Base-by-base conservation (phyloP, 1,140 invertebrate species). In the Colletes latitarsis region DNA sequence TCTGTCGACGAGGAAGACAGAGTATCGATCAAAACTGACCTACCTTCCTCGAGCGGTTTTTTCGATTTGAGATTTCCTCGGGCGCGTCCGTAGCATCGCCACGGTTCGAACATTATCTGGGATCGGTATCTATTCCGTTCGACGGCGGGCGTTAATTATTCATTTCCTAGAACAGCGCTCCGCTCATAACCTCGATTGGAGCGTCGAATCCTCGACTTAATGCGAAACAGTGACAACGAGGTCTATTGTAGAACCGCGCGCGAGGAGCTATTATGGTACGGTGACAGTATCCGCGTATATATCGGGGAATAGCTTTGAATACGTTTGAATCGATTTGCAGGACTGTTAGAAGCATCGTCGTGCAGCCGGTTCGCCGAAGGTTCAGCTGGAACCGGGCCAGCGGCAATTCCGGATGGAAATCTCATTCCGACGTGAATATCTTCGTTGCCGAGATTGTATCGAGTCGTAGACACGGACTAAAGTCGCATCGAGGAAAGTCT, bases 311-410 rank as follows among this genome's bases (percentile, higher is more conserved):
- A 89, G 86, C 84, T 91, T 90, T 88, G 90, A 91, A 92, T 92
- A 89, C 77, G 88, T 93, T 92, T 91, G 88, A 92, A 91, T 92
- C 84, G 86, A 92, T 92, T 92, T 89, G 86, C 76, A 77, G 85
- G 77, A 84, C 78, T 78, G 80, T 81, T 76, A 76, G 87, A 84
- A 83, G 68, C 75, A 43, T 49, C 46, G 69, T 55, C 53, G 67
- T 60, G 68, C 73, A 58, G 60, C 74, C 52, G 49, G 30, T 43
- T 41, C 30, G 49, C 17, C 55, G 74, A 77, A 79, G 70, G 43
- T 85, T 82, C 83, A 77, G 72, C 84, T 91, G 89, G 87, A 89
- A 86, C 43, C 77, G 75, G 77, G 88, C 90, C 90, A 91, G 85
- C 77, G 84, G 88, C 82, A 88, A 92, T 91, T 91, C 88, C 86